A percentile compares a stretch with the other conserved stretches of the same genome.
Conservation (phyloP, 2,888 invertebrate species). For the Lydus trimaculatus region DNA sequence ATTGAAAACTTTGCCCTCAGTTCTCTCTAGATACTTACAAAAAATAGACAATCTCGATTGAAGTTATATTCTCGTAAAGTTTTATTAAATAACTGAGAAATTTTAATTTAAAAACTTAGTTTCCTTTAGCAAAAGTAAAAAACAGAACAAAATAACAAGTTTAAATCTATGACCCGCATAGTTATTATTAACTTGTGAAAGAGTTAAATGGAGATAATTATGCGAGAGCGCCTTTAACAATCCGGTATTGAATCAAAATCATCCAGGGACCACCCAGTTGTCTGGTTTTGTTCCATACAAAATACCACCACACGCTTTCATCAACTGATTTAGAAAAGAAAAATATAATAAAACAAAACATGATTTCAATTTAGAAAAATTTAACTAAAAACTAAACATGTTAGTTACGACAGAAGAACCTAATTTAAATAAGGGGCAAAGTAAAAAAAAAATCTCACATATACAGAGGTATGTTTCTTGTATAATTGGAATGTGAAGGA, state of each 20-base stretch:
- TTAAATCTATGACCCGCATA: constrained; percentile 16
- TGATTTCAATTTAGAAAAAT: background rate
- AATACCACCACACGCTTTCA: constrained; percentile 10
- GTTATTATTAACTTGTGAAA: constrained; percentile 9
- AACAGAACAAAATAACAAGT: constrained; percentile 8
- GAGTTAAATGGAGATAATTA: constrained; percentile 24
- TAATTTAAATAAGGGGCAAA: constrained; percentile 23
- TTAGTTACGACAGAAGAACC: background rate
- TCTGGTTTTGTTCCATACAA: constrained; percentile 19
- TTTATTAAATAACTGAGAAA: background rate
- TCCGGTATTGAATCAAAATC: constrained; percentile 19
- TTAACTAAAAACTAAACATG: background rate
- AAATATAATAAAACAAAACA: background rate
- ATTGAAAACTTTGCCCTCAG: no score
- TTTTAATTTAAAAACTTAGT: background rate
- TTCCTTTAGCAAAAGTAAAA: background rate
- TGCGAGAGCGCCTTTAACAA: constrained; percentile 23
- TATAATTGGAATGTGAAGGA: constrained; percentile 16
- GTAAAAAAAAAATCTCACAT: constrained; percentile 14
- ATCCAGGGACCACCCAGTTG: constrained; percentile 29
- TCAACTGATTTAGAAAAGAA: background rate
- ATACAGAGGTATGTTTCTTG: constrained; percentile 6
- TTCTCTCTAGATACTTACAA: background rate
- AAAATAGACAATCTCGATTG: background rate
- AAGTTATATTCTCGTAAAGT: background rate